These are phyloP conservation scores for Polymixis flavicincta DNA, from an alignment of 2,888 invertebrate species.

Conservation along the genomic window DNA sequence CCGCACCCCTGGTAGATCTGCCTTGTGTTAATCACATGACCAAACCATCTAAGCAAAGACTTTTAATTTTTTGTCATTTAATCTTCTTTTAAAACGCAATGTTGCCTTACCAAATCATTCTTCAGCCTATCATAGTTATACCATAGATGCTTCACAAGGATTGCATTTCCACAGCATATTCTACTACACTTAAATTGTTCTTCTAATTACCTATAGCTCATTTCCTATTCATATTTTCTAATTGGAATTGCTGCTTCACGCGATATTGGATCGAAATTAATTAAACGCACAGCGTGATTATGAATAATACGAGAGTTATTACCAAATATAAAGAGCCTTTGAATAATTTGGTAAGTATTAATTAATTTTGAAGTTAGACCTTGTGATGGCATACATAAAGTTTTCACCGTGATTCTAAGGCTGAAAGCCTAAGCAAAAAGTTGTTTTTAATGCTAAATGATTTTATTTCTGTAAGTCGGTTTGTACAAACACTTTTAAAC, in stretches of 20 bases:
- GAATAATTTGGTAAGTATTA: conserved; percentile 22
- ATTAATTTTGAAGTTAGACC: conserved; percentile 23
- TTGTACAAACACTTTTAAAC: no score
- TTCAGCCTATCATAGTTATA: no score
- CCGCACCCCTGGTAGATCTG: no score
- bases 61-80: not conserved
- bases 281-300: conserved; percentile 28
- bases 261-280: conserved; percentile 45
- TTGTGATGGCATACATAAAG: not conserved
- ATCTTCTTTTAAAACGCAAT: not conserved
- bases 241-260: conserved; percentile 20
- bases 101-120: not conserved
- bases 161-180: not conserved
- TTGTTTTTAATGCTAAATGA: no score
- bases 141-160: not conserved
- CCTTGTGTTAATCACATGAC: not conserved
- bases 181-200: conserved; percentile 1
- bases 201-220: conserved; percentile 49
- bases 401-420: not conserved
- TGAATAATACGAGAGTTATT: conserved; percentile 15
- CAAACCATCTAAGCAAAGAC: not conserved
- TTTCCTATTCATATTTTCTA: conserved; percentile 52
- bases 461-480: no score
- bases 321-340: conserved; percentile 18
- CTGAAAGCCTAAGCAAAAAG: no score